Conservation (phyloP, 2,797 vertebrate species). For the Sus cebifrons region DNA sequence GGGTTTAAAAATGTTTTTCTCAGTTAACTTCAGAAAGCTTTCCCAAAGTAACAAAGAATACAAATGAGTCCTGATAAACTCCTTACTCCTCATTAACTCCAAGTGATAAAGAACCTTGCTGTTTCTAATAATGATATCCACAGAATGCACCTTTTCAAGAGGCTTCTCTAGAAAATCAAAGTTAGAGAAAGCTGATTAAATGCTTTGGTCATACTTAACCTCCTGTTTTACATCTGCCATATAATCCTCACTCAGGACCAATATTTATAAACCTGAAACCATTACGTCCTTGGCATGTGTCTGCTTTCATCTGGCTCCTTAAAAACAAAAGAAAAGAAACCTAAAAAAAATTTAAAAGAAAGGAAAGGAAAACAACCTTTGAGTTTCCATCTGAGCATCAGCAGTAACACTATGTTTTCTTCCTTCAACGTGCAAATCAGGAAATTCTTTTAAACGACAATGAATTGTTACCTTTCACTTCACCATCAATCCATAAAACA, state of each 20-base stretch:
- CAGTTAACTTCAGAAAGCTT: slow-evolving; percentile 38
- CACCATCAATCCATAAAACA: slow-evolving; percentile 39
- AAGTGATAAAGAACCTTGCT: slow-evolving; percentile 30
- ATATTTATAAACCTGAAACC: slow-evolving; percentile 20
- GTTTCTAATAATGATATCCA: slow-evolving; percentile 15
- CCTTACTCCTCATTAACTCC: slow-evolving; percentile 9
- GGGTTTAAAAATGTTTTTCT: slow-evolving; percentile 27
- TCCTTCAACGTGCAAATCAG: slow-evolving; percentile 48
- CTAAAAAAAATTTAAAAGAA: background rate
- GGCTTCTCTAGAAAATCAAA: background rate
- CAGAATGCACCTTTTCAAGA: background rate
- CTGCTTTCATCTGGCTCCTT: slow-evolving; percentile 48
- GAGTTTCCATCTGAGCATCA: background rate
- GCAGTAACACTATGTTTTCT: slow-evolving; percentile 18
- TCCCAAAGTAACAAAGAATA: slow-evolving; percentile 16
- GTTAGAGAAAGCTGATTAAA: background rate
- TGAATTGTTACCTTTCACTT: slow-evolving; percentile 36
- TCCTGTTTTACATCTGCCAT: background rate
- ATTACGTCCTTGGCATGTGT: slow-evolving; percentile 54
- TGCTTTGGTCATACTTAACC: background rate
- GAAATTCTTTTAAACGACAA: slow-evolving; percentile 36
- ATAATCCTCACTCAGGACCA: background rate
- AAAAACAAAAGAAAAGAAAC: background rate
- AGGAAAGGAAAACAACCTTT: background rate
- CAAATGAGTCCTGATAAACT: background rate